Conservation (phyloP, 2,113 vertebrate genomes). For the Elachura formosa region DNA sequence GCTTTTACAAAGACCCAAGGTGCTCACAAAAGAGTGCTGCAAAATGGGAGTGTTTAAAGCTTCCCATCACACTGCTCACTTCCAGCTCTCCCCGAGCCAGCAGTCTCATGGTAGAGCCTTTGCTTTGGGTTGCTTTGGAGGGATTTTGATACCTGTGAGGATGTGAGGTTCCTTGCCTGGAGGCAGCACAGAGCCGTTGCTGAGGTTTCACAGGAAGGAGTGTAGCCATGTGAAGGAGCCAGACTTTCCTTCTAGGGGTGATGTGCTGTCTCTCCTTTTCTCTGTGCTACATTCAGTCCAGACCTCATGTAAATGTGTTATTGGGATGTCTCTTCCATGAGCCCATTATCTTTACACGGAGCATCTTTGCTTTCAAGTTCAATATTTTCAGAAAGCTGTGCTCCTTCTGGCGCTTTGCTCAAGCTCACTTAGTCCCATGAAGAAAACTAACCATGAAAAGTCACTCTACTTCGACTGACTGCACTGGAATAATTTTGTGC, state of each 20-base stretch:
- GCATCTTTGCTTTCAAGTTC: constrained; percentile 40
- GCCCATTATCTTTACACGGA: not conserved
- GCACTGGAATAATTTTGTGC: not conserved
- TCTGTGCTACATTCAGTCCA: not conserved
- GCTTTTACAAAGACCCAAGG: not conserved
- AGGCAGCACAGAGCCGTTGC: not conserved
- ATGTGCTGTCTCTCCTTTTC: not conserved
- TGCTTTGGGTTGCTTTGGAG: not conserved
- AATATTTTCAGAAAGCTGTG: constrained; percentile 27
- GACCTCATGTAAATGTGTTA: constrained; percentile 34
- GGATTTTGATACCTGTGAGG: not conserved
- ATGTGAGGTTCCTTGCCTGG: not conserved
- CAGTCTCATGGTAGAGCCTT: not conserved
- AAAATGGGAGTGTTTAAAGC: not conserved
- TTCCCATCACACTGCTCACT: not conserved
- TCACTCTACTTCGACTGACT: not conserved
- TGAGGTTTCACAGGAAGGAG: not conserved
- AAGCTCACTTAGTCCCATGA: constrained; percentile 20
- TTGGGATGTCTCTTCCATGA: constrained; percentile 24
- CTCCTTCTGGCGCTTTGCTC: constrained; percentile 40
- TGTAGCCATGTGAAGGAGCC: not conserved
- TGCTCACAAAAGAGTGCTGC: not conserved
- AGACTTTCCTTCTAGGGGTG: not conserved
- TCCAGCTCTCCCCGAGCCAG: not conserved
- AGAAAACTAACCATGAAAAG: constrained; percentile 54